These are phyloP conservation scores for Eristalis intricaria DNA, from an alignment of 2,888 invertebrate species.

Conservation along the genomic window DNA sequence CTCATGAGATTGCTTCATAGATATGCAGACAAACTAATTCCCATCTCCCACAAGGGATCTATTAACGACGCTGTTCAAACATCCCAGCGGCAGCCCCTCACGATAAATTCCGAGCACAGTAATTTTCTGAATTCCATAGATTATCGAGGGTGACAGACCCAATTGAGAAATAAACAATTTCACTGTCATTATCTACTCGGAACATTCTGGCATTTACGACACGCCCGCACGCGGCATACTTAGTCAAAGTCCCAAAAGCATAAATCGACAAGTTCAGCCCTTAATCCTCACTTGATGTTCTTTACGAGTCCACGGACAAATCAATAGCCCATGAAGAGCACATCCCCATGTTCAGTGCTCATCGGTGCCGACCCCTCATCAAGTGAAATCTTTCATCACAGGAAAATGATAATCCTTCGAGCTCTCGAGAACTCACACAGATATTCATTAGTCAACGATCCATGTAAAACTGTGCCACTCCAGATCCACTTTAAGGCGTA, in stretches of 20 bases:
- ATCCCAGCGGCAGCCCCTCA: background rate
- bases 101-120: background rate
- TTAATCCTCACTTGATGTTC: background rate
- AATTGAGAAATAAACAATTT: background rate
- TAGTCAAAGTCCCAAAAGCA: background rate
- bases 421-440: constrained; percentile 1
- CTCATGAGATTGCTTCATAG: no score
- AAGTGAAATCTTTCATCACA: background rate
- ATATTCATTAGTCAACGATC: constrained; percentile 22
- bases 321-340: background rate
- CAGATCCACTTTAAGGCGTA: background rate
- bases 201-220: background rate
- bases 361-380: background rate
- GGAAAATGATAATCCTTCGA: background rate
- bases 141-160: background rate
- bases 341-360: background rate
- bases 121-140: background rate
- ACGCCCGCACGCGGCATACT: background rate
- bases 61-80: background rate
- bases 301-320: background rate
- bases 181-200: background rate
- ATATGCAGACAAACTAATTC: no score
- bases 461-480: constrained; percentile 9
- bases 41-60: background rate
- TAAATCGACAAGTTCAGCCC: background rate